phyloP scores from a whole-genome alignment of 2,797 vertebrate species.

The Ctenosaura bakeri region DNA sequence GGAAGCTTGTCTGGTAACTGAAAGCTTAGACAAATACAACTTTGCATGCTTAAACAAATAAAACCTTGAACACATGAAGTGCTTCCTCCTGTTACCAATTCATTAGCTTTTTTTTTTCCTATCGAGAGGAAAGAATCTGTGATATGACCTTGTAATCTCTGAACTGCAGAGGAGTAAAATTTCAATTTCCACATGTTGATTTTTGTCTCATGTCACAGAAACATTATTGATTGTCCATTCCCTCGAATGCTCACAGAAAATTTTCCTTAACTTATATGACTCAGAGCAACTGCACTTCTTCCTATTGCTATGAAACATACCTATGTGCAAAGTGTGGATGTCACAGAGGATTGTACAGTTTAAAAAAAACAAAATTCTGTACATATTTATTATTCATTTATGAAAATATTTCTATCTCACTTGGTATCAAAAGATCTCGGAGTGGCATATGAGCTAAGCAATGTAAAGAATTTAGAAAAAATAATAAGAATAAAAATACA shows the following conservation, averaged over 20 bases:
- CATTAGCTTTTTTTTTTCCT: neutral
- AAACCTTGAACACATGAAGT: fast-evolving
- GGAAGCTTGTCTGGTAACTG: slow-evolving; percentile 12
- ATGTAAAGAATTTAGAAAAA: too few species aligned
- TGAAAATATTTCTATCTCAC: too few species aligned
- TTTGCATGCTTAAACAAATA: neutral
- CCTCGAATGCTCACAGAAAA: neutral
- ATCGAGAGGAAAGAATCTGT: neutral
- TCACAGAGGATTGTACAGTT: neutral
- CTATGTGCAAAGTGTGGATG: neutral
- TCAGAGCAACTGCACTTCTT: neutral
- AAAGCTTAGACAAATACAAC: slow-evolving; percentile 32
- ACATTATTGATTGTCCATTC: neutral
- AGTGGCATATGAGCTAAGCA: too few species aligned
- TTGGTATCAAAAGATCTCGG: too few species aligned
- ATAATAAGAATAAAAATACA: too few species aligned
- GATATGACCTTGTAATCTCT: neutral
- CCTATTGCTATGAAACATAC: neutral
- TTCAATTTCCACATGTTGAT: neutral
- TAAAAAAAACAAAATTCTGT: neutral
- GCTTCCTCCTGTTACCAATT: neutral
- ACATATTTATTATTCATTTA: neutral
- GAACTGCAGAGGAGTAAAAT: neutral
- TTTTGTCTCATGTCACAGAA: slow-evolving; percentile 14
- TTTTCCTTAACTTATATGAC: neutral